phyloP scores from a whole-genome alignment of 2,888 invertebrate species.

The Mythimna vitellina region DNA sequence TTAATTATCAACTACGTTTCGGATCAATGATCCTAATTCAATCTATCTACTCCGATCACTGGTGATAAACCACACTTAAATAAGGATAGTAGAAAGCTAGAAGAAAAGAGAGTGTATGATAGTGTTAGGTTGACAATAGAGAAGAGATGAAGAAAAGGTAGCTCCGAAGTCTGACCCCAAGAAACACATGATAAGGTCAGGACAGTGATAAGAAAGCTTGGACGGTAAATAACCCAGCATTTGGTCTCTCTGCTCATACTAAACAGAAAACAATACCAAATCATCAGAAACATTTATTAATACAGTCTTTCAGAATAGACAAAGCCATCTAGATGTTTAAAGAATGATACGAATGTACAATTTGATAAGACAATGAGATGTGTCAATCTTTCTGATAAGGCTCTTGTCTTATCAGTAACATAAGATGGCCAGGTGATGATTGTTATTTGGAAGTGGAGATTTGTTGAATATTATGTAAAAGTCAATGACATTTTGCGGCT shows the following conservation, averaged over 20 bases:
- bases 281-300: background rate
- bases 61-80: too few relatives aligned
- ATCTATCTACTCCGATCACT: too few relatives aligned
- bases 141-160: too few relatives aligned
- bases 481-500: background rate
- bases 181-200: too few relatives aligned
- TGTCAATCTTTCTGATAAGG: conserved; percentile 56
- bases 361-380: conserved; percentile 40
- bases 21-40: too few relatives aligned
- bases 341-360: conserved; percentile 32
- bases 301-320: conserved; percentile 14
- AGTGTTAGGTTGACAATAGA: too few relatives aligned
- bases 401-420: conserved; percentile 43
- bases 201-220: background rate
- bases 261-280: background rate
- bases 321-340: conserved; percentile 37
- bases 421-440: conserved; percentile 18
- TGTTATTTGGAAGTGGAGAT: conserved; percentile 25
- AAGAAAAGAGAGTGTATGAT: too few relatives aligned
- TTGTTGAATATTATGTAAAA: background rate
- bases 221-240: background rate
- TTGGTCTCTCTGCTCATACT: background rate
- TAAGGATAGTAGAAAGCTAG: too few relatives aligned
- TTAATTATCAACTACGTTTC: too few relatives aligned
- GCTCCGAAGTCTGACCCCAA: too few relatives aligned